Conservation (phyloP, 2,113 vertebrate species). For the Vimba vimba region DNA sequence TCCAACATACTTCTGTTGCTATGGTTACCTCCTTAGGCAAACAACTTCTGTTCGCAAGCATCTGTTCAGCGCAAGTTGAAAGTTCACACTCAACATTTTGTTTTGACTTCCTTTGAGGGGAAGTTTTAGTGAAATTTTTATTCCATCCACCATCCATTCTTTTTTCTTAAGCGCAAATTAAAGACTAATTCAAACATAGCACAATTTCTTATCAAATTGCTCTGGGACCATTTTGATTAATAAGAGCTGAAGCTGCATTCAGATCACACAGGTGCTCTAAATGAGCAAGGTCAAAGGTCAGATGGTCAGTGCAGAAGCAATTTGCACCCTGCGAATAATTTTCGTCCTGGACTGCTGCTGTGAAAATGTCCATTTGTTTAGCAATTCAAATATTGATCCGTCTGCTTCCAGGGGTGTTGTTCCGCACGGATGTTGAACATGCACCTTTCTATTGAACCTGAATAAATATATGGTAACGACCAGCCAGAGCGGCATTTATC, state of each 20-base stretch:
- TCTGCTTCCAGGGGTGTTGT: constrained; percentile 67
- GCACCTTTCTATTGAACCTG: constrained; percentile 57
- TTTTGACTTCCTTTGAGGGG: neutral
- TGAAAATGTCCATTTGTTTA: constrained; percentile 69
- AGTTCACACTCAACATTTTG: neutral
- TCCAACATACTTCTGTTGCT: neutral
- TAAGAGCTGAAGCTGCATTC: constrained; percentile 55
- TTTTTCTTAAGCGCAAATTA: neutral
- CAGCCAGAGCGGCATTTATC: constrained; percentile 35
- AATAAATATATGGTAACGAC: constrained; percentile 51
- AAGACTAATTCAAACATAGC: neutral
- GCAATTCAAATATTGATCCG: constrained; percentile 77
- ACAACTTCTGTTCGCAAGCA: neutral
- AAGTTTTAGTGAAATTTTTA: neutral
- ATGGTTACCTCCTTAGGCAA: neutral
- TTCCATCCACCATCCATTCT: neutral
- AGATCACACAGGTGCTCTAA: constrained; percentile 57
- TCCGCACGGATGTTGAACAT: constrained; percentile 56
- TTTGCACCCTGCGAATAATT: constrained; percentile 55
- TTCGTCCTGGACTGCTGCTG: constrained; percentile 51
- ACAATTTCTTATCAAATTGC: constrained; percentile 9
- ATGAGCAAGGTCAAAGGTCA: constrained; percentile 50
- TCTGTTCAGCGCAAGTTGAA: neutral
- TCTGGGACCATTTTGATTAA: constrained; percentile 37
- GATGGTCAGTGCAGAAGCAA: constrained; percentile 50